Base-by-base conservation (phyloP, 2,113 vertebrate species). In the Plestiodon gilberti region DNA sequence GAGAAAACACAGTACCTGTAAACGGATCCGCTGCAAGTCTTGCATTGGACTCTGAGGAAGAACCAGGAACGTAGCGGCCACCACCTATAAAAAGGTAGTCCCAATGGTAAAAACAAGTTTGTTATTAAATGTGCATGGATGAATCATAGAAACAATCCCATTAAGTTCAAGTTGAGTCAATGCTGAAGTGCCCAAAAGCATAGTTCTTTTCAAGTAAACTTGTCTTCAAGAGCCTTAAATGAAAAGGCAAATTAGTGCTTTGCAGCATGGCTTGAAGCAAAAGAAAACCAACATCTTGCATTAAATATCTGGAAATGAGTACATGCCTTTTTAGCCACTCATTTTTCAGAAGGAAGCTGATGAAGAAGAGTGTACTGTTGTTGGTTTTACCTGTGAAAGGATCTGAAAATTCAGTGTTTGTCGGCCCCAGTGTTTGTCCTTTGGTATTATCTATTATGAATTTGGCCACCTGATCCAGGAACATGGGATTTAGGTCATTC, bases 361-460 rank as follows among this genome's bases (percentile, higher is more conserved):
- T 13, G 6, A 62, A 35, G 1, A 38, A 59, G 9, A 17, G 4
- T 82, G 52, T 35, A 28, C 28, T 18, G 77, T 14, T 64, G 20
- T 9, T 65, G 93, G n/a, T n/a, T n/a, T 97, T 95, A 99, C 99
- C 99, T 91, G 98, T 99, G 90, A 99, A 99, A 0, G 99, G 99
- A 96, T 99, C 99, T 30, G 96, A 96, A 92, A 94, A 96, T 5
- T 92, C 90, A 13, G 95, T 86, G 76, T 94, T 96, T 10, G 96
- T 95, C 73, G 93, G 92, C 83, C 97, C 96, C 70, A 98, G 82
- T 2, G 94, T 97, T 84, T 98, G 97, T n/a, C 98, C 98, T 95
- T 98, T 98, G 55, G 98, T 99, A 93, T 99, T 99, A 90, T 99
- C 98, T 30, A 99, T 98, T 90, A 99, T 99, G 93, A 99, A 99